These are phyloP conservation scores for Cephonodes hylas DNA, from an alignment of 2,888 invertebrate genomes.

Conservation along the genomic window DNA sequence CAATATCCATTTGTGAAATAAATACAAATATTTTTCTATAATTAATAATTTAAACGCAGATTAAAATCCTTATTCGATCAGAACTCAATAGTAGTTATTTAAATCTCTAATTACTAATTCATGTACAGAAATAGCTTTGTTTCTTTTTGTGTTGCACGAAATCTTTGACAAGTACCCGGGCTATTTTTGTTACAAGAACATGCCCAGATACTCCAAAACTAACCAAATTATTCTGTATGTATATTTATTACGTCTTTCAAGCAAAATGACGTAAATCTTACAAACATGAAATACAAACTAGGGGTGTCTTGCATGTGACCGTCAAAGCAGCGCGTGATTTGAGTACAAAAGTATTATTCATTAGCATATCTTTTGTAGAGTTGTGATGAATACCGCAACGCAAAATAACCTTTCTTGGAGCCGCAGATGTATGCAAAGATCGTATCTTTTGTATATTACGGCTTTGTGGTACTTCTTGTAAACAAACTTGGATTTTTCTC, in stretches of 20 bases:
- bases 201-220: background rate
- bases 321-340: background rate
- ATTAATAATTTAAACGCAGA: too few relatives aligned
- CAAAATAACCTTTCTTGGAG: background rate
- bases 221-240: background rate
- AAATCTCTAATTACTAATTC: too few relatives aligned
- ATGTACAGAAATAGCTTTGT: too few relatives aligned
- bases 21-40: too few relatives aligned
- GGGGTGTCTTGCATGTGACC: background rate
- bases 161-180: too few relatives aligned
- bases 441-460: background rate
- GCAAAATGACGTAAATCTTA: background rate
- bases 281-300: background rate
- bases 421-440: background rate
- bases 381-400: background rate
- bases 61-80: too few relatives aligned
- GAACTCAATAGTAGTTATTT: too few relatives aligned
- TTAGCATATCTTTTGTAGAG: background rate
- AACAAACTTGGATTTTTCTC: background rate
- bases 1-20: too few relatives aligned
- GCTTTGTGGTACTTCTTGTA: too few relatives aligned
- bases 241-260: background rate
- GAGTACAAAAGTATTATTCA: background rate
- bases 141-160: too few relatives aligned
- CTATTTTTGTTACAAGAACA: too few relatives aligned